These are phyloP conservation scores for Lophotis ruficrista DNA, from an alignment of 2,113 vertebrate genomes.

Conservation along the genomic window DNA sequence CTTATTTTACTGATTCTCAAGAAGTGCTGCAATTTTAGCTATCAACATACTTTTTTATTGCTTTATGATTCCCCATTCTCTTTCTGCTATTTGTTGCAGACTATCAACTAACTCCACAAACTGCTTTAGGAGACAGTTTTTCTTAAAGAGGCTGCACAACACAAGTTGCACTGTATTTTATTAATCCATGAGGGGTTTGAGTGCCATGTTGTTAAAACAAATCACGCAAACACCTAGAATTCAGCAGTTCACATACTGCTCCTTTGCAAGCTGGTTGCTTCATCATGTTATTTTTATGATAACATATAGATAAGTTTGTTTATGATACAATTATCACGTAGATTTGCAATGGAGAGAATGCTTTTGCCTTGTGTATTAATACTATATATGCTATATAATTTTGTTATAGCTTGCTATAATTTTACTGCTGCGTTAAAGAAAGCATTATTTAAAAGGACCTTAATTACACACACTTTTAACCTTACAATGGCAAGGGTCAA, in stretches of 20 bases:
- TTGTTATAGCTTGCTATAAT: background rate
- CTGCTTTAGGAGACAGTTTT: background rate
- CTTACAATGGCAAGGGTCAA: slow-evolving; percentile 40
- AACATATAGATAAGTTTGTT: background rate
- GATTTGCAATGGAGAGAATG: background rate
- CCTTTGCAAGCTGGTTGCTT: background rate
- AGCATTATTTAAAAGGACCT: slow-evolving; percentile 7
- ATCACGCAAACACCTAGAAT: background rate
- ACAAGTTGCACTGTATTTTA: background rate
- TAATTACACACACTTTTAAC: slow-evolving; percentile 53
- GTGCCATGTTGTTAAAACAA: background rate
- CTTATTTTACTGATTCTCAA: background rate
- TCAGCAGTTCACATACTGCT: background rate
- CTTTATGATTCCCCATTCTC: background rate
- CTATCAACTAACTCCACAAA: background rate
- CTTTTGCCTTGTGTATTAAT: background rate
- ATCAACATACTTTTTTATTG: background rate
- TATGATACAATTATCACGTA: background rate
- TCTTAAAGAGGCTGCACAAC: background rate
- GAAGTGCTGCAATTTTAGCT: background rate
- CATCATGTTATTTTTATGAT: background rate
- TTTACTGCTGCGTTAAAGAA: background rate
- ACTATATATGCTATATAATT: background rate
- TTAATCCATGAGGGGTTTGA: background rate
- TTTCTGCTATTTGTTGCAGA: background rate